phyloP scores from a whole-genome alignment of 2,113 vertebrate species.

The Oostethus manadensis region DNA sequence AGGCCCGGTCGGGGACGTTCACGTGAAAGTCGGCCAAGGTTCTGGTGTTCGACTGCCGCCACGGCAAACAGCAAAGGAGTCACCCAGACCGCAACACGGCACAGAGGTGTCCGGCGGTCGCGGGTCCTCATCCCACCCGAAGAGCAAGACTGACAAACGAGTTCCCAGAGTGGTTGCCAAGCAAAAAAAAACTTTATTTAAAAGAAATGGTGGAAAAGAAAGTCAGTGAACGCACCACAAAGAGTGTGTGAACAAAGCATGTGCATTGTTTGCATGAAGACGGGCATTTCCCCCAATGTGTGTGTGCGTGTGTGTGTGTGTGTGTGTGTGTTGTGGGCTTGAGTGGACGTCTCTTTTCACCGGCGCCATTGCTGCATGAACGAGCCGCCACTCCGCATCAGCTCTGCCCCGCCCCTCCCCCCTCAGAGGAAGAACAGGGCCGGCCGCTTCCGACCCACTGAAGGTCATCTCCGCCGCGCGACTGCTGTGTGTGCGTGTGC shows the following conservation, averaged over 20 bases:
- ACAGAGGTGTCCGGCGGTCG: too few species aligned
- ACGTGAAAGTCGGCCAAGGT: too few species aligned
- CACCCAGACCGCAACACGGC: too few species aligned
- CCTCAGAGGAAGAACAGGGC: conserved; percentile 22
- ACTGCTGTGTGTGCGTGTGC: not conserved
- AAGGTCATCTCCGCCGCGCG: too few species aligned
- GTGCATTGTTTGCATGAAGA: not conserved
- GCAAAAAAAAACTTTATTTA: too few species aligned
- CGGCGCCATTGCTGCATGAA: conserved; percentile 76
- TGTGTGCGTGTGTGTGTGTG: conserved; percentile 22
- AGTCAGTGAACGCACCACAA: not conserved
- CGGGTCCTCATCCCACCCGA: too few species aligned
- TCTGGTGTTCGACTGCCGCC: too few species aligned
- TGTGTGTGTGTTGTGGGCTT: conserved; percentile 39
- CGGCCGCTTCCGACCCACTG: conserved; percentile 54
- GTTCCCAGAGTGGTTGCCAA: too few species aligned
- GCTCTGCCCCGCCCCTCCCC: conserved; percentile 55
- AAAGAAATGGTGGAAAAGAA: too few species aligned
- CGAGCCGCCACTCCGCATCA: conserved; percentile 76
- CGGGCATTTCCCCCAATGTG: not conserved
- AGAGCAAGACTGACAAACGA: too few species aligned
- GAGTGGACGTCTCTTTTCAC: conserved; percentile 73
- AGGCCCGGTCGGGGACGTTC: too few species aligned
- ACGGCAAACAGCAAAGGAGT: too few species aligned
- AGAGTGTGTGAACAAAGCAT: not conserved